Conservation (phyloP, 2,888 invertebrate genomes). For the Autographa gamma region DNA sequence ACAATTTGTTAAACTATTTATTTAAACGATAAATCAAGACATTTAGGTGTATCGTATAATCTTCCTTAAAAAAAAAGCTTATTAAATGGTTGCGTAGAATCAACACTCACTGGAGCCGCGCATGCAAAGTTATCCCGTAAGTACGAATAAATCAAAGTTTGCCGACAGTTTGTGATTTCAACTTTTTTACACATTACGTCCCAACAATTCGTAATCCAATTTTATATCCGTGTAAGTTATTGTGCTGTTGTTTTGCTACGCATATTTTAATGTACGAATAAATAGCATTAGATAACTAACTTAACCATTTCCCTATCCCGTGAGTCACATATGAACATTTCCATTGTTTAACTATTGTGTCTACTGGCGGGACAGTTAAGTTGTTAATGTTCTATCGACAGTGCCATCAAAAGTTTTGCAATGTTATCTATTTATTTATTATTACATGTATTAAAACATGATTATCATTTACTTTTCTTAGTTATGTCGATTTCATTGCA, state of each 20-base stretch:
- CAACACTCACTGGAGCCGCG: conserved; percentile 21
- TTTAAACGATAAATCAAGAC: no score
- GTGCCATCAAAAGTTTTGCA: no score
- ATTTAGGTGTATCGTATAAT: background rate
- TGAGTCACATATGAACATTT: no score
- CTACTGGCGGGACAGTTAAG: no score
- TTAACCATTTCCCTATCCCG: no score
- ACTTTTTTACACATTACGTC: conserved; percentile 29
- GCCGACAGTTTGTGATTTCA: conserved; percentile 32
- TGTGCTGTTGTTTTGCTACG: background rate
- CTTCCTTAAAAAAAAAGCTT: conserved; percentile 10
- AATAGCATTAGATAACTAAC: background rate
- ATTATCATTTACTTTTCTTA: no score
- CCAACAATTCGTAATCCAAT: conserved; percentile 29
- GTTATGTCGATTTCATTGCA: no score
- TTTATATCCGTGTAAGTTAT: background rate
- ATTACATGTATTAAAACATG: no score
- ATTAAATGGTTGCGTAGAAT: conserved; percentile 9
- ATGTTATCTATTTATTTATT: no score
- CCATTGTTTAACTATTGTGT: no score
- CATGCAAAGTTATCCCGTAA: conserved; percentile 40
- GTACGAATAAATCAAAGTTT: conserved; percentile 50
- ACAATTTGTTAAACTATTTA: background rate
- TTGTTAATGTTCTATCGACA: background rate
- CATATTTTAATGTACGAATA: background rate